Percentiles rank a stretch among this genome's conserved stretches.
phyloP scores from a whole-genome alignment of 2,113 vertebrate species.

The Tautogolabrus adspersus region DNA sequence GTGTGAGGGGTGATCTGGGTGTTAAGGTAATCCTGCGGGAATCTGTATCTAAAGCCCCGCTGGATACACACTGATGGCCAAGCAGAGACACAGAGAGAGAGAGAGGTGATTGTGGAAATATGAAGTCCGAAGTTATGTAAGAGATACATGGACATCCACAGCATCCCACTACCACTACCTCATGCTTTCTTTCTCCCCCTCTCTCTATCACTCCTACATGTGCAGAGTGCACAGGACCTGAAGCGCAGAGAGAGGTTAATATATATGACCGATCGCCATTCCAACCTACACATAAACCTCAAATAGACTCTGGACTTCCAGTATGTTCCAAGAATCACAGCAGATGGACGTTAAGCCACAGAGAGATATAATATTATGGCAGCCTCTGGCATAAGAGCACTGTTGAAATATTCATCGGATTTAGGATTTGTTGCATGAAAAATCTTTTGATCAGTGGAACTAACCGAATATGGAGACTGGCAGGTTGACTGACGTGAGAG shows the following conservation, averaged over 20 bases:
- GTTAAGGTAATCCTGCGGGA: slow-evolving; percentile 60
- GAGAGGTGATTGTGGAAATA: slow-evolving; percentile 39
- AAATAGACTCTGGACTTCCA: slow-evolving; percentile 52
- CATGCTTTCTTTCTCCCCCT: slow-evolving; percentile 6
- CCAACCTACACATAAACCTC: slow-evolving; percentile 58
- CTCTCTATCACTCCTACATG: slow-evolving; percentile 54
- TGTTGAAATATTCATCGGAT: not conserved
- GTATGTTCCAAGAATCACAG: slow-evolving; percentile 7
- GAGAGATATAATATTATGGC: not conserved
- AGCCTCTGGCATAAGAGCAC: not conserved
- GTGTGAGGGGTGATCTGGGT: slow-evolving; percentile 16
- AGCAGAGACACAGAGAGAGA: slow-evolving; percentile 7
- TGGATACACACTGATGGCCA: slow-evolving; percentile 25
- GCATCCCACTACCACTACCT: slow-evolving; percentile 41
- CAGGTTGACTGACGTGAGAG: not conserved
- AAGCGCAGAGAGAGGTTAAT: slow-evolving; percentile 59
- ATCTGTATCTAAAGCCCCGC: slow-evolving; percentile 43
- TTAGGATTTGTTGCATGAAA: not conserved
- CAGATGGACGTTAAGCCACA: not conserved
- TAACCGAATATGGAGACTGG: not conserved
- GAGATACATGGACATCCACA: slow-evolving; percentile 36
- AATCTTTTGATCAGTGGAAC: not conserved
- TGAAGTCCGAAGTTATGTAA: slow-evolving; percentile 67
- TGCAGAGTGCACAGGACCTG: slow-evolving; percentile 45
- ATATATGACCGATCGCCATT: slow-evolving; percentile 45